Evolutionary conservation across 2,113 vertebrate genomes (phyloP), one percentile per base, ranked within the genome.

Genomic region (Tapirus terrestris): DNA sequence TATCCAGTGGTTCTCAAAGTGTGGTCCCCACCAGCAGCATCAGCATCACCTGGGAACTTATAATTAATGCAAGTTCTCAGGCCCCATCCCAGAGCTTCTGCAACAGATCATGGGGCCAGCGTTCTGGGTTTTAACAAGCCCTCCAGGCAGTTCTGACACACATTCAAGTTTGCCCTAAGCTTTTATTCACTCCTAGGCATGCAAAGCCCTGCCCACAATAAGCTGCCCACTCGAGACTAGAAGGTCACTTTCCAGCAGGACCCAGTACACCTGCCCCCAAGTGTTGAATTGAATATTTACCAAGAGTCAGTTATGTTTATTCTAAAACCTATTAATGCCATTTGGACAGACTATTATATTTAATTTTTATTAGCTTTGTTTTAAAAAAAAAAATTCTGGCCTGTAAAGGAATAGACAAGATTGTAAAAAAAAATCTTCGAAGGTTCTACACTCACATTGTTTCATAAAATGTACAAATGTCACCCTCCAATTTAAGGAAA

Each of bases 391-490:
- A 87, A 87, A 79, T 18, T 39, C 21, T 29, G n/a, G 2, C 53
- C 79, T 77, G 7, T 39, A 86, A 83, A 94, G 39, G 20, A 80
- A 80, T 75, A 91, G 65, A 73, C 8, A 36, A 89, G 23, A 91
- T 3, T 68, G 39, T 13, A 27, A 33, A 65, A 68, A 79, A 27
- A 80, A 56, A 61, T 9, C 14, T 75, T 65, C 3, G 5, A 79
- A 87, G n/a, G 0, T 67, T 65, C 39, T 93, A 39, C 2, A 21
- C 61, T 88, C 61, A 25, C 6, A 33, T 76, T 3, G 7, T 77
- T 96, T 70, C 51, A 70, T 83, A 73, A 87, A 76, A 81, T 87
- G 6, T 77, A 61, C 72, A 87, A 67, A 80, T 89, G 48, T 63
- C 65, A 75, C 8, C 39, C 21, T 70, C 65, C 39, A 68, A 18